phyloP scores from a whole-genome alignment of 2,888 invertebrate species.

The Morpho helenor region DNA sequence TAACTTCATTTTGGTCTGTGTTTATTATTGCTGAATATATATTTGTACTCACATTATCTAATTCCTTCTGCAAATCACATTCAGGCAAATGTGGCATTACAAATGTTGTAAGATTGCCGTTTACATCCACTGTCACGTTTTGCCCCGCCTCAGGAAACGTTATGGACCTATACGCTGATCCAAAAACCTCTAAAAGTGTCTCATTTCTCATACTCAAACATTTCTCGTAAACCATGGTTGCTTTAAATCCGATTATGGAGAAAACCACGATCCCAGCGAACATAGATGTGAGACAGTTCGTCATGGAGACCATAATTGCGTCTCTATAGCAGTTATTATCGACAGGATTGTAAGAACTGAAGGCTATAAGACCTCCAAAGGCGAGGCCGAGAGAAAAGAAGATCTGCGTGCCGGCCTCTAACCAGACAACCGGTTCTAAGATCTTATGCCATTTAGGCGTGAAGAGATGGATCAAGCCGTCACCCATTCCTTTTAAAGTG shows the following conservation, averaged over 20 bases:
- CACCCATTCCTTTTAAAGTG: constrained; percentile 91
- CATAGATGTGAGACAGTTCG: constrained; percentile 97
- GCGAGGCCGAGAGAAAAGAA: constrained; percentile 97
- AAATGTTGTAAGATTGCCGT: constrained; percentile 78
- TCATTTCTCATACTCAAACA: constrained; percentile 83
- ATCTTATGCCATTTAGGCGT: constrained; percentile 96
- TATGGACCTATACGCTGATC: constrained; percentile 62
- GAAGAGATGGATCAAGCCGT: constrained; percentile 93
- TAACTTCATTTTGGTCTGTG: no score
- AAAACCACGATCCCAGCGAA: constrained; percentile 98
- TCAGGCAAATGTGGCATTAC: constrained; percentile 84
- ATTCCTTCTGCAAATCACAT: constrained; percentile 91
- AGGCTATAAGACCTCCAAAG: constrained; percentile 97
- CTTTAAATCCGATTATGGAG: constrained; percentile 96
- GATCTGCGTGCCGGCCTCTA: constrained; percentile 98
- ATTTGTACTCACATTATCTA: constrained; percentile 87
- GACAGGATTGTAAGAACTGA: constrained; percentile 97
- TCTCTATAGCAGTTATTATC: constrained; percentile 98
- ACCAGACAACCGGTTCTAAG: constrained; percentile 96
- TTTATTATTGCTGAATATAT: no score
- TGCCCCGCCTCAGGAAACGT: constrained; percentile 79
- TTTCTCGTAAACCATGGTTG: constrained; percentile 89
- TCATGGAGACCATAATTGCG: constrained; percentile 93
- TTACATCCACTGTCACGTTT: constrained; percentile 68
- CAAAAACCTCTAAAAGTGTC: constrained; percentile 79